Conservation (phyloP, 2,797 vertebrate genomes). For the Schizopygopsis pylzovi region DNA sequence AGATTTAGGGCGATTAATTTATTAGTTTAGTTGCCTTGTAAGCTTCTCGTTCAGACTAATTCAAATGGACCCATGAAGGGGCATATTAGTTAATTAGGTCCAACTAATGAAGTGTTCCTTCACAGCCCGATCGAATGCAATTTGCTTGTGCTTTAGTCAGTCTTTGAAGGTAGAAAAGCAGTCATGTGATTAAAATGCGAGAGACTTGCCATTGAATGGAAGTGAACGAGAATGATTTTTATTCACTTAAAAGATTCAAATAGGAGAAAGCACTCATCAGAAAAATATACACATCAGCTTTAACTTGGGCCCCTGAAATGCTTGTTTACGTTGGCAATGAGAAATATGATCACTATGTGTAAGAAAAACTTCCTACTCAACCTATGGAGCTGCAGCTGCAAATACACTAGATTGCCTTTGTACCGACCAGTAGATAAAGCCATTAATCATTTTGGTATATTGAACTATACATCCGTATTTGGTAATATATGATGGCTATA, state of each 20-base stretch:
- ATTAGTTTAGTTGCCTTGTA: not conserved
- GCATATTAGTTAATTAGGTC: not conserved
- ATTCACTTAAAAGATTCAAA: not conserved
- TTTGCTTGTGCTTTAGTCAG: not conserved
- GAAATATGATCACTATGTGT: constrained; percentile 39
- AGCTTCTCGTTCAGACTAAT: not conserved
- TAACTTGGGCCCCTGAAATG: constrained; percentile 19
- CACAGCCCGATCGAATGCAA: not conserved
- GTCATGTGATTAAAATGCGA: not conserved
- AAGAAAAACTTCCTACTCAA: constrained; percentile 32
- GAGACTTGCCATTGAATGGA: not conserved
- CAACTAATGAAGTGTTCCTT: not conserved
- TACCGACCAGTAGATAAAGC: not conserved
- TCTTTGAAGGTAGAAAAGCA: not conserved
- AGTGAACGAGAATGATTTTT: not conserved
- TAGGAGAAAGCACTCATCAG: not conserved
- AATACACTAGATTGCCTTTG: constrained; percentile 26
- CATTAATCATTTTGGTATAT: constrained; percentile 14
- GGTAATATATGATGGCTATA: constrained; percentile 34
- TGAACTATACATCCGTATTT: constrained; percentile 51
- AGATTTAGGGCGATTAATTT: not conserved
- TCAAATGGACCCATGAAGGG: not conserved
- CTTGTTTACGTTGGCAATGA: constrained; percentile 24
- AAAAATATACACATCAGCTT: not conserved
- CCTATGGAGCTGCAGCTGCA: constrained; percentile 17